Conservation (phyloP, 2,113 vertebrate genomes). For the Myocastor coypus region DNA sequence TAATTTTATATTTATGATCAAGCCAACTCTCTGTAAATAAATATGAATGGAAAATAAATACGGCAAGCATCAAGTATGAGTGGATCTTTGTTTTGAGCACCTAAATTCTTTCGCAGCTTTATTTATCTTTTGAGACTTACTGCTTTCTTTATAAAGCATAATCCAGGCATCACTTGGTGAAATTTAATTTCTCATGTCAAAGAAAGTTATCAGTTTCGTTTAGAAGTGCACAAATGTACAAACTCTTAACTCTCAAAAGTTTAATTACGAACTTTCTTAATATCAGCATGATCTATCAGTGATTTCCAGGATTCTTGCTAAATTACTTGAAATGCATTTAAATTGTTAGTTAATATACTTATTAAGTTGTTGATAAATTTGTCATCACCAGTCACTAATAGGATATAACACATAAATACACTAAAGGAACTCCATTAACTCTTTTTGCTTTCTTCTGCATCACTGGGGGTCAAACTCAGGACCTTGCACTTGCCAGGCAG, state of each 20-base stretch:
- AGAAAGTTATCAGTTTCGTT: slow-evolving; percentile 75
- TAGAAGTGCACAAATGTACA: slow-evolving; percentile 74
- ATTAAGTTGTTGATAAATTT: slow-evolving; percentile 71
- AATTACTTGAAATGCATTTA: slow-evolving; percentile 74
- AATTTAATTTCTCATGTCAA: slow-evolving; percentile 72
- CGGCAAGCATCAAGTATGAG: slow-evolving; percentile 71
- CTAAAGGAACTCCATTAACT: slow-evolving; percentile 21
- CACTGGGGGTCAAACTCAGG: too few species aligned
- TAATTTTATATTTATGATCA: slow-evolving; percentile 88
- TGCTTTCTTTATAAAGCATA: slow-evolving; percentile 81
- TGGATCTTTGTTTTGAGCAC: slow-evolving; percentile 79
- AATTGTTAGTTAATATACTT: slow-evolving; percentile 76
- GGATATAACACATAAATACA: neutral
- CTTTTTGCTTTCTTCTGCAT: too few species aligned
- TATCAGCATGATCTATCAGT: slow-evolving; percentile 77
- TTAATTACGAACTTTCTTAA: slow-evolving; percentile 78
- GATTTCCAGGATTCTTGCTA: slow-evolving; percentile 67
- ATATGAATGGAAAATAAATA: slow-evolving; percentile 87
- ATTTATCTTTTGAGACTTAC: slow-evolving; percentile 79
- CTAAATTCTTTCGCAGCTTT: slow-evolving; percentile 80
- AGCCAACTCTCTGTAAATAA: slow-evolving; percentile 84
- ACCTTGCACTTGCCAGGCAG: too few species aligned
- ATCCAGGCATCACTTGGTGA: slow-evolving; percentile 73
- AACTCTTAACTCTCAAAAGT: slow-evolving; percentile 74
- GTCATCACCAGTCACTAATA: slow-evolving; percentile 54